Evolutionary conservation across 1,140 invertebrate genomes (phyloP).

Genomic region (Caenorhabditis elegans): DNA sequence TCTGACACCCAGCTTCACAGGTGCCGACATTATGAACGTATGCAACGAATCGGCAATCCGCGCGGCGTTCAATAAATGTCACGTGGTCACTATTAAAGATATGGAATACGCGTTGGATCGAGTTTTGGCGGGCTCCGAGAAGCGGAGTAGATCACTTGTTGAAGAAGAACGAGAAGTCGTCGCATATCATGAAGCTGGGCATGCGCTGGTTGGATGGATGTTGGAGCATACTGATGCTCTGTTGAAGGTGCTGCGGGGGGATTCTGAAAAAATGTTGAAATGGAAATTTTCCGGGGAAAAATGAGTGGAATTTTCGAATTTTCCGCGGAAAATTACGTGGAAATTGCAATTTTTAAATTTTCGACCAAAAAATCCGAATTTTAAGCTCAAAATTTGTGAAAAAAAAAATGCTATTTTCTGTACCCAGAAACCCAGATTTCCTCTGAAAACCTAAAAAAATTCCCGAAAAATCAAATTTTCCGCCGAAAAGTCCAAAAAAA

Average conservation of each 20-base stretch:
- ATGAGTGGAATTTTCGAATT: too few species aligned
- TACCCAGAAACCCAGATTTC: too few species aligned
- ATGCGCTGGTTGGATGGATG: slow-evolving; percentile 91
- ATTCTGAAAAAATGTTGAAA: slow-evolving; percentile 71
- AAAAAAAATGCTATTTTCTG: too few species aligned
- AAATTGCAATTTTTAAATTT: too few species aligned
- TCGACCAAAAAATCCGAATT: too few species aligned
- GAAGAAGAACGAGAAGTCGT: slow-evolving; percentile 73
- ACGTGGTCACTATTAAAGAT: slow-evolving; percentile 73
- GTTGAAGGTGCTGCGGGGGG: too few species aligned
- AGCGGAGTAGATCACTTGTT: slow-evolving; percentile 61
- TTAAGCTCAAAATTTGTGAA: too few species aligned
- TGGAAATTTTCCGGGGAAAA: too few species aligned
- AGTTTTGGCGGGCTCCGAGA: slow-evolving; percentile 76
- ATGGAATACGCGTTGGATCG: slow-evolving; percentile 86
- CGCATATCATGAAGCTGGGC: slow-evolving; percentile 93
- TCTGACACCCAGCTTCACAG: slow-evolving; percentile 81
- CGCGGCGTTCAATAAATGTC: slow-evolving; percentile 78
- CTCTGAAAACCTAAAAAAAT: too few species aligned
- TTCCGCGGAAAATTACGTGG: too few species aligned
- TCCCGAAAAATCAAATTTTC: too few species aligned
- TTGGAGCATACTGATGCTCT: slow-evolving; percentile 88
- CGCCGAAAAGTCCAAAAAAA: too few species aligned
- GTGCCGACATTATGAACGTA: slow-evolving; percentile 90
- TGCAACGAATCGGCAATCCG: slow-evolving; percentile 90